Evolutionary conservation across 2,888 invertebrate genomes (phyloP), one percentile per base, ranked within the genome.

Genomic region (Drosophila algonquin): DNA sequence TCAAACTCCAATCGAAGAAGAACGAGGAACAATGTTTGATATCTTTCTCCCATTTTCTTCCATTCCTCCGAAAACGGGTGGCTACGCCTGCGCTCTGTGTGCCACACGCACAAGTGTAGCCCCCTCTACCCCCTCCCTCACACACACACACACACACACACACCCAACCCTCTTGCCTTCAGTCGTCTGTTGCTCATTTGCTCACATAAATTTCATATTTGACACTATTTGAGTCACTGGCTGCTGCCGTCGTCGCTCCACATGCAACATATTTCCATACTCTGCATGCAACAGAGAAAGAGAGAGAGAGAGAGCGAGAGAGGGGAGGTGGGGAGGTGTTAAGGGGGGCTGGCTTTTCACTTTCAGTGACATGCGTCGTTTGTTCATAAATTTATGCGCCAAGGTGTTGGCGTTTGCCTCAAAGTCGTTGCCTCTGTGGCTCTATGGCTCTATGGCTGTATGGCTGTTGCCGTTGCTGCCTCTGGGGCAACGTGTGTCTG

Each of bases 201-300:
- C 70, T 48, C 58, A 86, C 89, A 85, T 85, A 85, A 89, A 85
- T 85, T 87, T 87, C 89, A 89, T 73, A 85, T 89, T 85, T 89
- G 84, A 84, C 89, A 89, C 84, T 87, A 81, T 83, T 40, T 76
- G 73, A 79, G 75, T 69, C 79, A 62, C 40, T 40, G 40, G 54
- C 75, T 64, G 69, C 69, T 30, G 30, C 30, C 30, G 30, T 30
- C 68, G 21, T 63, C 67, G 77, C 69, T 69, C 68, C 68, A 71
- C 79, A 81, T 70, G 73, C 75, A 73, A 51, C 67, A 73, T 63
- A 62, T 65, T 71, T 83, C 74, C 65, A 47, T 27, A 72, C 30
- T 30, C 30, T 63, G 71, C 54, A 69, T 67, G 21, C 18, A 6
- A 7, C 24, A 12, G 56, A 46, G 16, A 40, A 27, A 44, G 21